Evolutionary conservation across 2,888 invertebrate species (phyloP).

Genomic region (Eupithecia subfuscata): DNA sequence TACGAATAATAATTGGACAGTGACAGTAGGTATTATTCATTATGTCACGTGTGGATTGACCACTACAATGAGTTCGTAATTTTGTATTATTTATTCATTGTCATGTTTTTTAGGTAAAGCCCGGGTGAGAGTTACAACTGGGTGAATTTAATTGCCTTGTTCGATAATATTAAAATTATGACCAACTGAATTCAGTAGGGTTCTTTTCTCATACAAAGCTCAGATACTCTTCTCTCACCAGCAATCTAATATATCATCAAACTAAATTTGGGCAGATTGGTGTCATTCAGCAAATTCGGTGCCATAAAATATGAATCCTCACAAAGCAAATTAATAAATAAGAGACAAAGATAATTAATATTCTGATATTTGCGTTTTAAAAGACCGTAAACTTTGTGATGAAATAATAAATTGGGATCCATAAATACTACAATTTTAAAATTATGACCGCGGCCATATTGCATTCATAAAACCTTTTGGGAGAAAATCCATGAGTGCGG

Average conservation of each 20-base stretch:
- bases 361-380: slow-evolving; percentile 6
- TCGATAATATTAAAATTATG: not conserved
- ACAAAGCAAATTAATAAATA: not conserved
- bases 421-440: slow-evolving; percentile 2
- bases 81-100: slow-evolving; percentile 43
- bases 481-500: not conserved
- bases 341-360: not conserved
- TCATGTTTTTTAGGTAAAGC: not conserved
- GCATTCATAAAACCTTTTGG: not conserved
- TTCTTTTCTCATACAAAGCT: not conserved
- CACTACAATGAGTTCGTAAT: slow-evolving; percentile 40
- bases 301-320: slow-evolving; percentile 1
- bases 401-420: slow-evolving; percentile 6
- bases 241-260: not conserved
- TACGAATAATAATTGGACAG: slow-evolving; percentile 15
- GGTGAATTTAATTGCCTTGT: not conserved
- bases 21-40: slow-evolving; percentile 42
- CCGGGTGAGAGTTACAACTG: not conserved
- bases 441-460: not conserved
- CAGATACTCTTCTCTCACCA: not conserved
- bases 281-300: not conserved
- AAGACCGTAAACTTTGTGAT: slow-evolving; percentile 5
- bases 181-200: not conserved
- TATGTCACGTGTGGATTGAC: slow-evolving; percentile 46
- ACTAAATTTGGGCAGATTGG: not conserved